phyloP scores from a whole-genome alignment of 2,113 vertebrate genomes.

The Rynchops niger region DNA sequence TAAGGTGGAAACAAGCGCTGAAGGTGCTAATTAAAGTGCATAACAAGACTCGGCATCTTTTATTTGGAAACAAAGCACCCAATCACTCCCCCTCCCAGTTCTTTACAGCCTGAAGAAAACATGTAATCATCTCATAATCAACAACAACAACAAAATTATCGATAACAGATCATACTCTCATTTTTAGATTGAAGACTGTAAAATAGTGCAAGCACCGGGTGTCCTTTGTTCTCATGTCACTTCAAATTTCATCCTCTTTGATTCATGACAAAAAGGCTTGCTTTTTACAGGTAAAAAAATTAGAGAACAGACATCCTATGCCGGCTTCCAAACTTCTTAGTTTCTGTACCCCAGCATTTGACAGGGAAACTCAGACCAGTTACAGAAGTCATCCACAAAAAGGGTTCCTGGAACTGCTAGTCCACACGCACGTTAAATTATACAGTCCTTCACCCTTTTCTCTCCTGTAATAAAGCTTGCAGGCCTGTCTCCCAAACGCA shows the following conservation, averaged over 20 bases:
- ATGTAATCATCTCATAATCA: background rate
- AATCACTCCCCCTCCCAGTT: background rate
- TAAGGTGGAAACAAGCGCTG: background rate
- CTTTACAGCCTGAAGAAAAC: background rate
- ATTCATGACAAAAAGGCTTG: background rate
- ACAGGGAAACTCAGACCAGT: background rate
- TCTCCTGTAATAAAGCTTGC: background rate
- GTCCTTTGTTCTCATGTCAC: background rate
- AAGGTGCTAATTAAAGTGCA: slow-evolving; percentile 34
- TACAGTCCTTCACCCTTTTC: background rate
- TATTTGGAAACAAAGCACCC: slow-evolving; percentile 8
- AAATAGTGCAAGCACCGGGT: background rate
- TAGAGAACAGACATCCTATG: background rate
- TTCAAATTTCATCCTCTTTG: background rate
- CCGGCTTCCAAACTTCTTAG: background rate
- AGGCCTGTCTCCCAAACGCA: background rate
- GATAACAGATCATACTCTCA: background rate
- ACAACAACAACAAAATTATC: background rate
- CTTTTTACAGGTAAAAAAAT: background rate
- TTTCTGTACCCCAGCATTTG: background rate
- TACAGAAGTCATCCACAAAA: background rate
- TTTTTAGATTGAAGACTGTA: background rate
- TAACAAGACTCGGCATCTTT: background rate
- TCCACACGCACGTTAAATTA: background rate
- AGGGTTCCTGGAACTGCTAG: background rate